Evolutionary conservation across 2,888 invertebrate species (phyloP), one percentile per base, ranked within the genome.

Genomic region (Drosophila setosimentum): DNA sequence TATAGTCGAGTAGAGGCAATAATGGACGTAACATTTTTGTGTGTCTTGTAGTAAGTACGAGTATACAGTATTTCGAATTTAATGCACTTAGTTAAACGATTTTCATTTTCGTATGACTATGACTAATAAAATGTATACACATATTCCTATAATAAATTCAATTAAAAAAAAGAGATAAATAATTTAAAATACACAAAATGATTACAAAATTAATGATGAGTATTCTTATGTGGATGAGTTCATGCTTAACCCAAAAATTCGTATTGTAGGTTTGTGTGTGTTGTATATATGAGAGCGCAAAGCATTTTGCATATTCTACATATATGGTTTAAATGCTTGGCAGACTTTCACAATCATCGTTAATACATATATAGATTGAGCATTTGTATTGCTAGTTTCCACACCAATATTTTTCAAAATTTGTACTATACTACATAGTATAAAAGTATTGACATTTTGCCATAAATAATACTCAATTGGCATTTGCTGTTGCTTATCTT

Each of bases 91-190:
- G 59, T 65, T 61, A 49, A 58, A 24, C 45, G 37, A 59, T 10
- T 62, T 55, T 40, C 29, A 10, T 24, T 30, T 75, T 75, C 60
- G 63, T 80, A 71, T 69, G 77, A 74, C 71, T 84, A 80, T 64
- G 83, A 78, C 91, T 92, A 93, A 91, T 93, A 93, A 91, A 91
- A 93, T 83, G 86, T 92, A 87, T 92, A 93, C 79, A 93, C 74
- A 85, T 93, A 93, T 88, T 93, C 93, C 93, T 93, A 92, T 76
- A 89, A 91, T 84, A 82, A 91, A 82, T 79, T 64, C 67, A 85
- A 64, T 76, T 74, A 68, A 40, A 67, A 73, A 68, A 58, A 80
- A 1, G 54, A 54, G 18, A 37, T 29, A 37, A 55, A 37, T 55
- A 24, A 54, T 70, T 50, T 16, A 68, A 45, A 68, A 58, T 42